Base-by-base conservation (phyloP, 2,888 invertebrate genomes). In the Leuctra nigra region DNA sequence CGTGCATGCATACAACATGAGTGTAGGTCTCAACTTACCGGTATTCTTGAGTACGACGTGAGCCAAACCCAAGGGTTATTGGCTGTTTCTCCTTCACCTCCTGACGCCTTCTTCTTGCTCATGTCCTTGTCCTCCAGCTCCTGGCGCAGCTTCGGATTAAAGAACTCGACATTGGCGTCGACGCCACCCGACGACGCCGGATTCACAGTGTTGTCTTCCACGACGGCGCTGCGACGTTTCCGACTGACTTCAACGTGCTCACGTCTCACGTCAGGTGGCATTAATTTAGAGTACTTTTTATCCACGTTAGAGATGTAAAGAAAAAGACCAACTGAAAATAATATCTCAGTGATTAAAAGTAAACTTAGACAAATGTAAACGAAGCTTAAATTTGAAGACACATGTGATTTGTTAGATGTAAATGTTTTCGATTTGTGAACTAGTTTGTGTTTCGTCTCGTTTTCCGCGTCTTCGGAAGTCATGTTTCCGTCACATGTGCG, bases 51-150 rank as follows among this genome's bases (percentile, higher is more conserved):
- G 66, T 90, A 89, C 61, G 89, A 87, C 55, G 91, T 90, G 62
- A 92, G 72, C 86, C 91, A 91, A 62, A 91, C 84, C 89, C 89
- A 90, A 22, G 85, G 83, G 64, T 87, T 86, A 1, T 84, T 86
- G 0, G 84, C 86, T 1, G 84, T 83, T 0, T 83, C 82, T 0
- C 83, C 80, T 0, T 84, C 83, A 25, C 77, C 76, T 2, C 79
- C 78, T 7, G 53, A 53, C 22, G 44, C 29, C 59, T 60, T 25
- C 46, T 33, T 54, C 60, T 33, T 50, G 20, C 35, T 18, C 22
- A 39, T 60, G 62, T 84, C 85, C 63, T 82, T 83, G 58, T 81
- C 81, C 61, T 84, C 83, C 13, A 85, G 70, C 48, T 81, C 81
- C 2, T 78, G 72, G 58, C 81, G 75, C 70, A 83, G 77, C 67